Percentiles rank a stretch among this genome's conserved stretches.
Evolutionary conservation across 1,140 invertebrate genomes (phyloP).

Genomic region (Phymastichus coffea): DNA sequence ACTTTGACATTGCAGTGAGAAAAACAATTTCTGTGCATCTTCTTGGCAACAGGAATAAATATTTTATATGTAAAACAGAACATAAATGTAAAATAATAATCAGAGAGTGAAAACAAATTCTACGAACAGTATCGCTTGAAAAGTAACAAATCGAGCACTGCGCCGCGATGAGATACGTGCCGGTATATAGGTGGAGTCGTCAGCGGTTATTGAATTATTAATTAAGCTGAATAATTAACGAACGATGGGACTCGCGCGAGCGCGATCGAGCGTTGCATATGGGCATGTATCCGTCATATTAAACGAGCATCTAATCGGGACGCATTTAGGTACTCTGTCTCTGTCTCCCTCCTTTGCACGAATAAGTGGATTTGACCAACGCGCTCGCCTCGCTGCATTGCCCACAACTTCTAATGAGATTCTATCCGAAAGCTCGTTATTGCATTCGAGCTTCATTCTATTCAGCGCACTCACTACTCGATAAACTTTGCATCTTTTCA

Average conservation of each 20-base stretch:
- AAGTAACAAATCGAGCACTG: neutral
- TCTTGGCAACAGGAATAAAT: neutral
- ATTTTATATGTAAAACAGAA: neutral
- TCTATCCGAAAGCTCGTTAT: too few relatives aligned
- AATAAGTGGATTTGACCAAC: too few relatives aligned
- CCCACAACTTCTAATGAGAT: too few relatives aligned
- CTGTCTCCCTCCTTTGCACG: too few relatives aligned
- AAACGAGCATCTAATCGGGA: too few relatives aligned
- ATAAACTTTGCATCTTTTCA: too few relatives aligned
- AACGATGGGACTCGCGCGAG: slow-evolving; percentile 35
- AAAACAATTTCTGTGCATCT: neutral
- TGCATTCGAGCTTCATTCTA: too few relatives aligned
- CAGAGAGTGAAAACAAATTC: too few relatives aligned
- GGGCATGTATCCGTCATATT: neutral
- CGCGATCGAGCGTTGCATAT: neutral
- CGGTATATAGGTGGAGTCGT: slow-evolving; percentile 7
- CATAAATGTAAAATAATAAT: neutral
- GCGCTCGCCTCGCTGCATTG: too few relatives aligned
- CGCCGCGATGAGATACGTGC: neutral
- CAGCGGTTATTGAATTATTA: slow-evolving; percentile 46
- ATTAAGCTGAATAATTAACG: slow-evolving; percentile 47
- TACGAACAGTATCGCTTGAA: neutral
- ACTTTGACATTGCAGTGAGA: too few relatives aligned
- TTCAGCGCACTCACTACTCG: too few relatives aligned
- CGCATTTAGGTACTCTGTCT: too few relatives aligned